Percentiles rank a stretch among this genome's conserved stretches.
phyloP scores from a whole-genome alignment of 2,888 invertebrate species.

The Polyploca ridens region DNA sequence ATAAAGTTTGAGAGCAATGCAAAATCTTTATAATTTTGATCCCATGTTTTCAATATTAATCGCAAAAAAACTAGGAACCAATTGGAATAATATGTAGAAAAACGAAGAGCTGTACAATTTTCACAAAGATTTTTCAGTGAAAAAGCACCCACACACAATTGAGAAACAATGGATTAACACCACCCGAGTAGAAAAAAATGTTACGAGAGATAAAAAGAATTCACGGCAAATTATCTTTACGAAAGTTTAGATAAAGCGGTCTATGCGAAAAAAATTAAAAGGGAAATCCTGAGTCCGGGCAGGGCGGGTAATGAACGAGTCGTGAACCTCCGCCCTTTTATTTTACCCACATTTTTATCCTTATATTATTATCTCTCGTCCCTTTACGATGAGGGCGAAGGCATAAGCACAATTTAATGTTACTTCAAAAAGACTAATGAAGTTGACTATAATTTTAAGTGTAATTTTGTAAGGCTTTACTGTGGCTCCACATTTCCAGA shows the following conservation, averaged over 20 bases:
- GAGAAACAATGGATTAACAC: neutral
- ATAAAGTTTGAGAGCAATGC: too few relatives aligned
- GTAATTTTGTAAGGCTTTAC: neutral
- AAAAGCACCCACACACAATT: neutral
- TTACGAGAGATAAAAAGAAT: constrained; percentile 9
- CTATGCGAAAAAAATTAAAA: constrained; percentile 4
- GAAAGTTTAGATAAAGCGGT: constrained; percentile 9
- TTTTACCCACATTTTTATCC: constrained; percentile 8
- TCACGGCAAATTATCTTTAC: constrained; percentile 9
- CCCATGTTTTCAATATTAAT: too few relatives aligned
- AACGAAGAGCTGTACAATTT: neutral
- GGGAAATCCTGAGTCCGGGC: neutral
- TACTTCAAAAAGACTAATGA: neutral
- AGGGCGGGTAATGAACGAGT: constrained; percentile 5
- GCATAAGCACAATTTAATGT: neutral
- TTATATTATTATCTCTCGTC: neutral
- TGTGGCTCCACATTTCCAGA: too few relatives aligned
- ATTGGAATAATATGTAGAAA: neutral
- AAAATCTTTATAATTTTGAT: too few relatives aligned
- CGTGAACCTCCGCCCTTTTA: neutral
- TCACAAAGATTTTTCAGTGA: too few relatives aligned
- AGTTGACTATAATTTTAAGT: too few relatives aligned
- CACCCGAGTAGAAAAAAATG: constrained; percentile 3
- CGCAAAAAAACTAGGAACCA: too few relatives aligned
- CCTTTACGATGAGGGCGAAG: neutral